Conservation (phyloP, 2,888 invertebrate species). For the Nomada lathburiana region DNA sequence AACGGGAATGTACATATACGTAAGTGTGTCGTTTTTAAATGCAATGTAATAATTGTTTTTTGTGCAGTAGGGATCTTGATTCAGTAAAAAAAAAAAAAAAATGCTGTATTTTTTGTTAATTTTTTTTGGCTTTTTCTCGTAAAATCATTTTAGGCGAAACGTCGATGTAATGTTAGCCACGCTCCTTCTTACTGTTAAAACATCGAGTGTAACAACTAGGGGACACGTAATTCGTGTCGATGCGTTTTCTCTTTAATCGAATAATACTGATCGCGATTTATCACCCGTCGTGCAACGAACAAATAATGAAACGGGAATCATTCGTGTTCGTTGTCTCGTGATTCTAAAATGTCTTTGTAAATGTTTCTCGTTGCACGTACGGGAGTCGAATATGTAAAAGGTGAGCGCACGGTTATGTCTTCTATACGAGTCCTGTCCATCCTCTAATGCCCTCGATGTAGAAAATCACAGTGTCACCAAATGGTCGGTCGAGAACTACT, state of each 20-base stretch:
- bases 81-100: not conserved
- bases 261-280: conserved; percentile 55
- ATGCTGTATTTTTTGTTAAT: not conserved
- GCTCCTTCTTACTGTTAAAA: conserved; percentile 27
- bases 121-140: not conserved
- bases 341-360: not conserved
- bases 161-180: conserved; percentile 41
- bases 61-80: conserved; percentile 8
- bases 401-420: conserved; percentile 39
- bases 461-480: conserved; percentile 52
- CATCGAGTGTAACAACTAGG: conserved; percentile 27
- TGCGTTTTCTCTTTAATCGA: conserved; percentile 37
- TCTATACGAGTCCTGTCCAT: conserved; percentile 28
- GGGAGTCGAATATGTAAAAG: conserved; percentile 36
- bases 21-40: conserved; percentile 13
- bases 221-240: conserved; percentile 35
- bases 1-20: conserved; percentile 45
- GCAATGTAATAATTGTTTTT: not conserved
- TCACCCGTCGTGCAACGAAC: conserved; percentile 28
- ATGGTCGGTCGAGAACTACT: conserved; percentile 18
- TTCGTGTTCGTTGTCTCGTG: conserved; percentile 3
- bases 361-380: conserved; percentile 8
- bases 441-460: conserved; percentile 40
- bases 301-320: conserved; percentile 3
- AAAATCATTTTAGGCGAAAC: conserved; percentile 45